These are phyloP conservation scores for Galaxias olidus DNA, from an alignment of 2,797 vertebrate species.

Conservation along the genomic window DNA sequence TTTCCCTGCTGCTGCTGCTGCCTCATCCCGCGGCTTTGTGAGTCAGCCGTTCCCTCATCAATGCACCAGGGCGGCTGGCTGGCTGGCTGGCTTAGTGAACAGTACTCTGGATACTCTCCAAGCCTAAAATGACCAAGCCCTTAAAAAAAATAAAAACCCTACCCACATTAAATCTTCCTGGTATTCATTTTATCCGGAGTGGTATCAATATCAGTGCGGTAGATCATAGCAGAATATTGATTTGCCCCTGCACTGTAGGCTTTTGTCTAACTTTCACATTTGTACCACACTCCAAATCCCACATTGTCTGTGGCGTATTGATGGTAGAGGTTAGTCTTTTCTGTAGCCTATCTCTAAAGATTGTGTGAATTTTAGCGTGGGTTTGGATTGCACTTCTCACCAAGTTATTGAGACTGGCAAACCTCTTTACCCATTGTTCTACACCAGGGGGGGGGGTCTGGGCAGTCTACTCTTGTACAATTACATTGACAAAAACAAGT, in stretches of 20 bases:
- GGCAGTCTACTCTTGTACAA: slow-evolving; percentile 51
- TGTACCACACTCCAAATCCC: slow-evolving; percentile 28
- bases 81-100: slow-evolving; percentile 36
- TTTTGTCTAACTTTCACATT: slow-evolving; percentile 23
- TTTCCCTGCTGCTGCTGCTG: slow-evolving; percentile 37
- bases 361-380: slow-evolving; percentile 43
- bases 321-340: slow-evolving; percentile 22
- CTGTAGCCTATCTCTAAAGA: slow-evolving; percentile 34
- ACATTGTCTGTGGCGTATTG: slow-evolving; percentile 30
- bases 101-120: slow-evolving; percentile 48
- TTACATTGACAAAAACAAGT: slow-evolving; percentile 22
- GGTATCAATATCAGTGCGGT: slow-evolving; percentile 57
- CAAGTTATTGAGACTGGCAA: slow-evolving; percentile 37
- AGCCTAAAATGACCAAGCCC: slow-evolving; percentile 32
- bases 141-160: slow-evolving; percentile 36
- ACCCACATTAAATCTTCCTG: slow-evolving; percentile 46
- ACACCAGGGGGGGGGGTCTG: slow-evolving; percentile 34
- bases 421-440: slow-evolving; percentile 56
- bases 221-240: slow-evolving; percentile 49
- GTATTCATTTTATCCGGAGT: slow-evolving; percentile 56
- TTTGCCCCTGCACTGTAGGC: slow-evolving; percentile 26
- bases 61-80: slow-evolving; percentile 10
- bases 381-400: slow-evolving; percentile 50
- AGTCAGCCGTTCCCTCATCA: slow-evolving; percentile 71
- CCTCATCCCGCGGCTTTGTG: slow-evolving; percentile 59